These are phyloP conservation scores for Timema podura DNA, from an alignment of 2,888 invertebrate genomes.

Conservation along the genomic window DNA sequence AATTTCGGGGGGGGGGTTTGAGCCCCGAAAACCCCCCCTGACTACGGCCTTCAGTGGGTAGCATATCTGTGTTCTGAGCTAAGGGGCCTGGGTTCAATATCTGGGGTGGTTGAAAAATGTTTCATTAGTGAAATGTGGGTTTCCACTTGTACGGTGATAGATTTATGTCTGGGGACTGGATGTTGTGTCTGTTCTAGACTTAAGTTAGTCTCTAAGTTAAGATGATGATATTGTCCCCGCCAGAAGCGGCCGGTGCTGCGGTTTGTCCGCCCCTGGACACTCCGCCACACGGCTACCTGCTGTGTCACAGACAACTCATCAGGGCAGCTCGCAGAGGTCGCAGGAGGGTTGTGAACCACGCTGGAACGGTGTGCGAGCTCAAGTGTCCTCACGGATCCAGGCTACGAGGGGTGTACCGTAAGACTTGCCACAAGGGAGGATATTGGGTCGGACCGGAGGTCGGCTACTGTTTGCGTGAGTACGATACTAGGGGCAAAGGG, in stretches of 20 bases:
- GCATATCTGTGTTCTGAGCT: too few species aligned
- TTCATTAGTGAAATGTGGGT: too few species aligned
- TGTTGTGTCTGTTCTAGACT: too few species aligned
- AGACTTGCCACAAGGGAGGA: slow-evolving; percentile 46
- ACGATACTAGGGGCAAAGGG: not conserved
- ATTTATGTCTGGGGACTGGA: too few species aligned
- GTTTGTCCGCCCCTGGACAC: slow-evolving; percentile 48
- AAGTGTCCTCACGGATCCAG: slow-evolving; percentile 48
- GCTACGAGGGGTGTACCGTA: slow-evolving; percentile 46
- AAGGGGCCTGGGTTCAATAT: too few species aligned
- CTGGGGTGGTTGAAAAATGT: too few species aligned
- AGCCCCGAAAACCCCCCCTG: too few species aligned
- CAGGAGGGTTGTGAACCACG: slow-evolving; percentile 44
- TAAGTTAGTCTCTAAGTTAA: too few species aligned
- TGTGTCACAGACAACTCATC: slow-evolving; percentile 43
- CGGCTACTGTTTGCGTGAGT: slow-evolving; percentile 49
- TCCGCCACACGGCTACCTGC: slow-evolving; percentile 47
- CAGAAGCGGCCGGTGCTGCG: slow-evolving; percentile 34
- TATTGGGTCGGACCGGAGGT: slow-evolving; percentile 47
- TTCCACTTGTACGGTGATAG: too few species aligned
- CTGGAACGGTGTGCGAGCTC: slow-evolving; percentile 49
- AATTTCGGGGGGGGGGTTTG: too few species aligned
- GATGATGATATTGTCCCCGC: too few species aligned
- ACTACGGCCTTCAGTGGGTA: too few species aligned
- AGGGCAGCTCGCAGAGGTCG: slow-evolving; percentile 39